A percentile compares a stretch with the other conserved stretches of the same genome.
phyloP scores from a whole-genome alignment of 2,113 vertebrate species.

The Thunnus thynnus region DNA sequence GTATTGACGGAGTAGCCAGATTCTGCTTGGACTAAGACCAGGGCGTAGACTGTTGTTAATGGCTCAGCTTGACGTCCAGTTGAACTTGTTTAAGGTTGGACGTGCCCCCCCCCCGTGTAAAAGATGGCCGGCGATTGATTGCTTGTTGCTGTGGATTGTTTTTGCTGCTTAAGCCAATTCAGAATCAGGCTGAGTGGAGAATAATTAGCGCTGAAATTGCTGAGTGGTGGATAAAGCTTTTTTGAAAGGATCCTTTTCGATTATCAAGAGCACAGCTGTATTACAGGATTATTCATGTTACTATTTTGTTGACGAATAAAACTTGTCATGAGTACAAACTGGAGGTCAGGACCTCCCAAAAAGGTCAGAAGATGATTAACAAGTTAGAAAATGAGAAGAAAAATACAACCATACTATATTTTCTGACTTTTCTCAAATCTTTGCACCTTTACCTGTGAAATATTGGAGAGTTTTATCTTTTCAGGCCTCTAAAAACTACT shows the following conservation, averaged over 20 bases:
- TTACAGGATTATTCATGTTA: background rate
- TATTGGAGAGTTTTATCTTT: too few species aligned
- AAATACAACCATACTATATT: too few species aligned
- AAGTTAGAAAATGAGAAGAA: too few species aligned
- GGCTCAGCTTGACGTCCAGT: slow-evolving; percentile 28
- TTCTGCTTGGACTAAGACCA: slow-evolving; percentile 51
- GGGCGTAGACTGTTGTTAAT: slow-evolving; percentile 60
- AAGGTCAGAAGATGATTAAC: too few species aligned
- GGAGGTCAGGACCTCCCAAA: too few species aligned
- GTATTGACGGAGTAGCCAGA: slow-evolving; percentile 59
- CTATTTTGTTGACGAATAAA: background rate
- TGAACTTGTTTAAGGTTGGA: slow-evolving; percentile 37
- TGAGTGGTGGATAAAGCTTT: slow-evolving; percentile 14
- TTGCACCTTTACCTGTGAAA: background rate
- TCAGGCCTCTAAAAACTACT: too few species aligned
- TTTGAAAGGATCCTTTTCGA: slow-evolving; percentile 14
- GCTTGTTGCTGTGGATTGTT: slow-evolving; percentile 29
- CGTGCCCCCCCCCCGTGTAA: background rate
- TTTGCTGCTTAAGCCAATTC: slow-evolving; percentile 42
- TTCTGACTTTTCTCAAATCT: too few species aligned
- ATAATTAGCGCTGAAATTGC: slow-evolving; percentile 15
- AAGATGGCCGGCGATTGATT: slow-evolving; percentile 26
- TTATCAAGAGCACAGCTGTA: background rate
- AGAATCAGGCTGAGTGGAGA: slow-evolving; percentile 40
- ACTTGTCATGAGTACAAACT: too few species aligned